Conservation (phyloP, 2,113 vertebrate genomes). For the Setophaga petechia region DNA sequence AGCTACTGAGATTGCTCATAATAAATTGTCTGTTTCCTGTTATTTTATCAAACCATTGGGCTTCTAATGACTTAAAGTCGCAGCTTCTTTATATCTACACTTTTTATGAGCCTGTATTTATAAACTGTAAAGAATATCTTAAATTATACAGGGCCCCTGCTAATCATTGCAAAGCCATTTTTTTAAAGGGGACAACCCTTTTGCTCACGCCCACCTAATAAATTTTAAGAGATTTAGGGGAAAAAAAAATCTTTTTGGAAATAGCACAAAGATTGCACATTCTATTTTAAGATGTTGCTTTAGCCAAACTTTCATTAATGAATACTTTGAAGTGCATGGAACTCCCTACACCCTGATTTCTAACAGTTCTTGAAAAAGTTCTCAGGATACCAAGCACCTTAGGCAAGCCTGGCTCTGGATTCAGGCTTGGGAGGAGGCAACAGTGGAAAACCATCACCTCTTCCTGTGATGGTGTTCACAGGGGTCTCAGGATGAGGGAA, state of each 20-base stretch:
- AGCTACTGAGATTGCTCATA: conserved; percentile 89
- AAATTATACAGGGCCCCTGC: conserved; percentile 76
- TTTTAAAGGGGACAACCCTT: conserved; percentile 61
- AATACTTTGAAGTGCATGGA: background rate
- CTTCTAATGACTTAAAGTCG: conserved; percentile 89
- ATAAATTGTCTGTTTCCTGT: conserved; percentile 99
- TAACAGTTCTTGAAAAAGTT: background rate
- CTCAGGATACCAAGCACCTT: background rate
- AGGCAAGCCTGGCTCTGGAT: background rate
- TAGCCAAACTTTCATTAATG: conserved; percentile 42
- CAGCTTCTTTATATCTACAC: conserved; percentile 74
- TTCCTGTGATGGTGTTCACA: too few species aligned
- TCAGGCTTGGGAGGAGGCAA: background rate
- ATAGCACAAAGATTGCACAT: background rate
- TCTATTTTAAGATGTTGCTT: conserved; percentile 36
- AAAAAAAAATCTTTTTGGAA: background rate
- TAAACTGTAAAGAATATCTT: conserved; percentile 84
- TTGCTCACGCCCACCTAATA: conserved; percentile 54
- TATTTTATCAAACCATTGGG: conserved; percentile 89
- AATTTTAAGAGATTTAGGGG: conserved; percentile 32
- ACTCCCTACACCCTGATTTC: background rate
- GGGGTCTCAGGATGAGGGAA: too few species aligned
- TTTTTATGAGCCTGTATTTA: conserved; percentile 86
- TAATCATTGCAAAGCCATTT: conserved; percentile 65
- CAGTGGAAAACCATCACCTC: background rate